Conservation (phyloP, 2,797 vertebrate species). For the Notamacropus eugenii region DNA sequence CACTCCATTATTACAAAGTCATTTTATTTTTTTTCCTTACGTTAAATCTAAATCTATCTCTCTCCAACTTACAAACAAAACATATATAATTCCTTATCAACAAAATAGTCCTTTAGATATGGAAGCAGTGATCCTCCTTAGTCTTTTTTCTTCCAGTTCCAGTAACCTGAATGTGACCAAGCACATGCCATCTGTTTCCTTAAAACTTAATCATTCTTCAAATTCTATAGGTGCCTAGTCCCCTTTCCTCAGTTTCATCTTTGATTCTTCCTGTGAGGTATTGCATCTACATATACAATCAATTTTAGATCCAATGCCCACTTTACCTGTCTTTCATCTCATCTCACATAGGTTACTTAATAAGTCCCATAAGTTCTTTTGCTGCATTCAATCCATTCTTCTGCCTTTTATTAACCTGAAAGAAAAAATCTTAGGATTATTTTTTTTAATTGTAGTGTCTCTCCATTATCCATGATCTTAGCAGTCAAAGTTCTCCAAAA, state of each 20-base stretch:
- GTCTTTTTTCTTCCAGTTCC: neutral
- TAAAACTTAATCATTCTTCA: neutral
- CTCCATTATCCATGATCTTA: neutral
- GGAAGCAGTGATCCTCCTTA: neutral
- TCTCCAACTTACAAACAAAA: neutral
- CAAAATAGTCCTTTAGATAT: neutral
- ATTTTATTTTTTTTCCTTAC: neutral
- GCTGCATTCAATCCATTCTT: neutral
- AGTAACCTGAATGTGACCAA: neutral
- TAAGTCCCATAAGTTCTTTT: neutral
- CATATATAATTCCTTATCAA: neutral
- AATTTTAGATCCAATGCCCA: neutral
- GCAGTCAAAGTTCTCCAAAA: neutral
- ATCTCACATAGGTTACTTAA: neutral
- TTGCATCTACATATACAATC: neutral
- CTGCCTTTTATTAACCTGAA: neutral
- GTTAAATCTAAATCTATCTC: neutral
- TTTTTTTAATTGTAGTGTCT: neutral
- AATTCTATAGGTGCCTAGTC: neutral
- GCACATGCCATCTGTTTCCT: neutral
- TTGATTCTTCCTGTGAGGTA: neutral
- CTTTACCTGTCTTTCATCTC: neutral
- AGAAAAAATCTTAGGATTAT: neutral
- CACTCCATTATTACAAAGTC: neutral
- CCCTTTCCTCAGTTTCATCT: neutral